Base-by-base conservation (phyloP, 2,888 invertebrate species). In the Hypomecis punctinalis region DNA sequence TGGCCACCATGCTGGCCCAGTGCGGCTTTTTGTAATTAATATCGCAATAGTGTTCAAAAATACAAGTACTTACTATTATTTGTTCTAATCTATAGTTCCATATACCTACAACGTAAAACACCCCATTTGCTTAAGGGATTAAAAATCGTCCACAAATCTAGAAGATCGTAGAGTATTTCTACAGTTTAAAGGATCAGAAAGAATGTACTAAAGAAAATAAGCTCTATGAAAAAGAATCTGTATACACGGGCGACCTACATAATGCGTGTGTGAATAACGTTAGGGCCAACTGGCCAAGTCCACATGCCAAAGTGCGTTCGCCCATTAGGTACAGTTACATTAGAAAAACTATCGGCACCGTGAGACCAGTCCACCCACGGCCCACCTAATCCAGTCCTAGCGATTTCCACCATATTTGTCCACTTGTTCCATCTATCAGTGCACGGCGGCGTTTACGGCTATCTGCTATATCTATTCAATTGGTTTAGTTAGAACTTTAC, bases 311-410 rank as follows among this genome's bases (percentile, higher is more conserved):
- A 71, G 71, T 74, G 71, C 75, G 76, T 76, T 76, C 67, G 74
- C 75, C 80, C 79, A 83, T 85, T 81, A 80, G 78, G 74, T 84
- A 91, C 91, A 89, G 90, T 89, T 69, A 69, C 68, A 80, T 86
- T 83, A 86, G 85, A 91, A 91, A 91, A 90, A 91, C 82, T 66
- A 80, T 74, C 76, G 78, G 76, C 77, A 77, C 76, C 80, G 76
- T 70, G 81, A 66, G 82, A 89, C 91, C 82, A 79, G 92, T 91
- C 83, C 90, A 84, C 92, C 92, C 89, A 92, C 91, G 82, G 77
- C 62, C 82, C 79, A 66, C 68, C 66, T 68, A 72, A 76, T 78
- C 81, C 82, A 77, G 78, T 80, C 69, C 67, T 68, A 74, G 71
- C 70, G 65, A 76, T 79, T 77, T 83, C 76, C 74, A 70, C 77